Evolutionary conservation across 2,113 vertebrate genomes (phyloP).

Genomic region (Smithornis capensis): DNA sequence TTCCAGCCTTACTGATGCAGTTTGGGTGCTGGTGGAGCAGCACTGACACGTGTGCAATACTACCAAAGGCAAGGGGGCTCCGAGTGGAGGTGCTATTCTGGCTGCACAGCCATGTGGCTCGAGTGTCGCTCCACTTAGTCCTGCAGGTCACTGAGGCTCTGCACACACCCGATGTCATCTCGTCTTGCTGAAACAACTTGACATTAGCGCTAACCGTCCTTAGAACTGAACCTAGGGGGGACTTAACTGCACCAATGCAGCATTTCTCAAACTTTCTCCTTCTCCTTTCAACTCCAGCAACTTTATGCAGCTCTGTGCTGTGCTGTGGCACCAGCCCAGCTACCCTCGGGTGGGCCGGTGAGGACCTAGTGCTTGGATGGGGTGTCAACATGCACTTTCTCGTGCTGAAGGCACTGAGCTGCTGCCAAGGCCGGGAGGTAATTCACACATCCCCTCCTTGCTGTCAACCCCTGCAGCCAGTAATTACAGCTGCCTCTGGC

Average conservation of each 20-base stretch:
- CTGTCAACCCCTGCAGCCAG: neutral
- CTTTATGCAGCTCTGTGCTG: neutral
- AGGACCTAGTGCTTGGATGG: neutral
- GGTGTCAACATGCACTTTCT: neutral
- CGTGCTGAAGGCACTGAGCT: neutral
- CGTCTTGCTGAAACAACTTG: neutral
- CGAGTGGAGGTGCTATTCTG: neutral
- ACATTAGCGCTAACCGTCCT: neutral
- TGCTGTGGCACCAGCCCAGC: neutral
- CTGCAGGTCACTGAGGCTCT: neutral
- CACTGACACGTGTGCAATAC: neutral
- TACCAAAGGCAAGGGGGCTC: neutral
- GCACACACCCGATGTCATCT: neutral
- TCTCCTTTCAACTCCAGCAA: fast-evolving
- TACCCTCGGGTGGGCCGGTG: neutral
- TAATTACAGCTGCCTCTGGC: neutral
- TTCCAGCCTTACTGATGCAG: neutral
- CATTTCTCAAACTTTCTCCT: neutral
- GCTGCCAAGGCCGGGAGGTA: neutral
- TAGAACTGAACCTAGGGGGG: neutral
- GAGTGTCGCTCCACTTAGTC: neutral
- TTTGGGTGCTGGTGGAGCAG: neutral
- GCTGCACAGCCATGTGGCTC: neutral
- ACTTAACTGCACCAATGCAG: neutral
- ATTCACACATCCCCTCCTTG: neutral